Conservation (phyloP, 2,113 vertebrate genomes). For the Neofelis nebulosa region DNA sequence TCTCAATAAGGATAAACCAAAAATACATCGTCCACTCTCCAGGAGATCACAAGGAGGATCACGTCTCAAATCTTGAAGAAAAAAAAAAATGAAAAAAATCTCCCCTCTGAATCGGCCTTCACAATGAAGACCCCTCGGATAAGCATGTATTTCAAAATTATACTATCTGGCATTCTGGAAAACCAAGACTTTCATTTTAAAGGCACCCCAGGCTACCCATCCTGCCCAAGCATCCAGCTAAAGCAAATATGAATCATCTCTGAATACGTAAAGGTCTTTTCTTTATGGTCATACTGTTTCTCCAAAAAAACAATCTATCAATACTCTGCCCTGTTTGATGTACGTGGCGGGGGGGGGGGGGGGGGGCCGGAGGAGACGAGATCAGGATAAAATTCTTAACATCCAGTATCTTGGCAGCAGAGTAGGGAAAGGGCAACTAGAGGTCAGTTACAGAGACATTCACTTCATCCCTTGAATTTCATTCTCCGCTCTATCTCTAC, state of each 20-base stretch:
- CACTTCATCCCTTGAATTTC: neutral
- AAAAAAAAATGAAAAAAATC: neutral
- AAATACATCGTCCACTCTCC: neutral
- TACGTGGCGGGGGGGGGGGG: fast-evolving
- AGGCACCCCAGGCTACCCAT: neutral
- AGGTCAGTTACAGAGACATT: neutral
- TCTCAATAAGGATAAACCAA: neutral
- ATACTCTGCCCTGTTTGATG: neutral
- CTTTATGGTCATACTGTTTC: neutral
- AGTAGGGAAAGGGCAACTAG: neutral
- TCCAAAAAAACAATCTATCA: neutral
- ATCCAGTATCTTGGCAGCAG: neutral
- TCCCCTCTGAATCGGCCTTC: neutral
- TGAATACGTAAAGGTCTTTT: neutral
- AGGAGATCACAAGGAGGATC: neutral
- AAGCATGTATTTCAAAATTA: neutral
- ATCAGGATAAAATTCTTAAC: neutral
- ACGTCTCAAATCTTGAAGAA: neutral
- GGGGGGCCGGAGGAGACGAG: fast-evolving
- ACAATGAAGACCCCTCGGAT: neutral
- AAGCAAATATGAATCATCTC: neutral
- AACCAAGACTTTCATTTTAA: neutral
- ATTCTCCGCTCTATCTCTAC: neutral
- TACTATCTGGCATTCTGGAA: neutral
- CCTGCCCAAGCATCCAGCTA: neutral